These are phyloP conservation scores for Aleiodes alternator DNA, from an alignment of 2,888 invertebrate species.

Conservation along the genomic window DNA sequence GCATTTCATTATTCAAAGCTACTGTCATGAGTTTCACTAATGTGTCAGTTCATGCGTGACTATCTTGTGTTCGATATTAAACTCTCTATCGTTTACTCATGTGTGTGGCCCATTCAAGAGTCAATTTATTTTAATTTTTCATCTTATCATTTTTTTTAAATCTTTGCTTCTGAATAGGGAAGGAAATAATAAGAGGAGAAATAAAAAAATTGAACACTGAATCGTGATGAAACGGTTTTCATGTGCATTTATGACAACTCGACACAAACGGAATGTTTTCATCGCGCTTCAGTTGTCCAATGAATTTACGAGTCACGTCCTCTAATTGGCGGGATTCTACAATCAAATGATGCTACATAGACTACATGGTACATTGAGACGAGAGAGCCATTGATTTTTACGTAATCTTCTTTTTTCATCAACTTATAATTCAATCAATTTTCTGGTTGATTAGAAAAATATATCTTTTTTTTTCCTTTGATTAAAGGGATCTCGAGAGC, in stretches of 20 bases:
- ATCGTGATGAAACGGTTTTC: conserved; percentile 6
- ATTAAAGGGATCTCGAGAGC: too few species aligned
- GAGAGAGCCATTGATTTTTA: too few species aligned
- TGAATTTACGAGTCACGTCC: conserved; percentile 21
- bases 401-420: too few species aligned
- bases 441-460: neutral
- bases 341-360: neutral
- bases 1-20: conserved; percentile 45
- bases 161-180: conserved; percentile 16
- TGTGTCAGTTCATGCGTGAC: conserved; percentile 38
- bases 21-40: conserved; percentile 41
- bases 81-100: conserved; percentile 3
- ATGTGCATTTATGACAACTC: conserved; percentile 21
- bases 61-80: conserved; percentile 26
- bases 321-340: conserved; percentile 22
- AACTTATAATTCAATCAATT: too few species aligned
- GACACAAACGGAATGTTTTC: conserved; percentile 34
- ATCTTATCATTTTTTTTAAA: neutral
- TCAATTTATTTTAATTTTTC: conserved; percentile 19
- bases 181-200: conserved; percentile 60
- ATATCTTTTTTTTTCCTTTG: too few species aligned
- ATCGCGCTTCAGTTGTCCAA: conserved; percentile 39
- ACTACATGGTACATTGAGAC: too few species aligned
- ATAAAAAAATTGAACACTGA: neutral
- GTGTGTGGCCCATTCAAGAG: neutral